Conservation (phyloP, 1,140 invertebrate species). For the Anastatus disparis region DNA sequence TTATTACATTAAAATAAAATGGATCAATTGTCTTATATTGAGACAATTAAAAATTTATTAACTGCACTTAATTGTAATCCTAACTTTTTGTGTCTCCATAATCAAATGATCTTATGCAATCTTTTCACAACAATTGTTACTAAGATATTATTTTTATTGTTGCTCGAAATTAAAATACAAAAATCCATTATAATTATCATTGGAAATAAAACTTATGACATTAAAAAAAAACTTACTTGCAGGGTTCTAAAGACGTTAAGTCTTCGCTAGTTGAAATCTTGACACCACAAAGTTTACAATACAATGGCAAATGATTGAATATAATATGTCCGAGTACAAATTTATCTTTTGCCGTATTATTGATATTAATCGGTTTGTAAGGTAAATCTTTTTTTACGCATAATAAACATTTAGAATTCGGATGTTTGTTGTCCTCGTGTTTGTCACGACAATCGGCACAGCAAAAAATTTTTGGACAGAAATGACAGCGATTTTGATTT, state of each 20-base stretch:
- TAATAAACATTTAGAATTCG: slow-evolving; percentile 46
- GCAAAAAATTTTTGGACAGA: slow-evolving; percentile 50
- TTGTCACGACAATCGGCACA: slow-evolving; percentile 47
- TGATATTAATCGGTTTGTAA: neutral
- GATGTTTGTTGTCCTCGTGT: slow-evolving; percentile 50
- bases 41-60: too few species aligned
- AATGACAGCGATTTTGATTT: slow-evolving; percentile 16
- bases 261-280: slow-evolving; percentile 39
- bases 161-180: too few species aligned
- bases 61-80: too few species aligned
- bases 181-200: too few species aligned
- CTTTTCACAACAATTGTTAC: too few species aligned
- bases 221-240: slow-evolving; percentile 29
- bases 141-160: too few species aligned
- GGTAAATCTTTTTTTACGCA: slow-evolving; percentile 28
- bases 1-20: too few species aligned
- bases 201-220: too few species aligned
- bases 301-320: slow-evolving; percentile 48
- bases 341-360: slow-evolving; percentile 18
- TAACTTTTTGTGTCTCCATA: too few species aligned
- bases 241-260: slow-evolving; percentile 23
- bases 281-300: slow-evolving; percentile 50
- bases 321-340: slow-evolving; percentile 44
- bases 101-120: too few species aligned
- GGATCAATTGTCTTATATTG: too few species aligned